Conservation (phyloP, 2,113 vertebrate genomes). For the Phalacrocorax aristotelis region DNA sequence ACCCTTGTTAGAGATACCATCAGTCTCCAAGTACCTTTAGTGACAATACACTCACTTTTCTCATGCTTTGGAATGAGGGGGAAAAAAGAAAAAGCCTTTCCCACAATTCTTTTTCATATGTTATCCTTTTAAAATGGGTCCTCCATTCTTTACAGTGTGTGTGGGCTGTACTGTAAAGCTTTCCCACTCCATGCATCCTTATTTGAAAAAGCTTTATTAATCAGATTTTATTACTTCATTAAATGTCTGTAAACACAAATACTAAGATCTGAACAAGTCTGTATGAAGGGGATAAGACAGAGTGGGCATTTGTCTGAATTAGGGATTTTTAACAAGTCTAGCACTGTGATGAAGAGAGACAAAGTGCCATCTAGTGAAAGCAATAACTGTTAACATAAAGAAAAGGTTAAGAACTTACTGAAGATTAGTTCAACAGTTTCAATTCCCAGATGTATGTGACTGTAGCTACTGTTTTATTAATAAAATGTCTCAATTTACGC, state of each 20-base stretch:
- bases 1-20: background rate
- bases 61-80: background rate
- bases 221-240: background rate
- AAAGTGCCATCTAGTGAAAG: conserved; percentile 44
- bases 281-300: background rate
- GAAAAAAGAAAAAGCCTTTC: background rate
- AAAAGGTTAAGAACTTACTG: background rate
- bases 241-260: conserved; percentile 1
- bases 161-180: background rate
- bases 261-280: background rate
- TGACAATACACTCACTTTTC: background rate
- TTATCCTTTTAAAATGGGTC: background rate
- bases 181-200: background rate
- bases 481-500: background rate
- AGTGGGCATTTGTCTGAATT: background rate
- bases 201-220: background rate
- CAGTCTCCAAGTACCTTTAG: background rate
- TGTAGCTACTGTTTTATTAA: background rate
- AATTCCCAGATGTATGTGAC: background rate
- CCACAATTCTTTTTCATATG: background rate
- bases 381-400: background rate
- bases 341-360: background rate
- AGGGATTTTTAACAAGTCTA: background rate
- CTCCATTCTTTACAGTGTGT: background rate
- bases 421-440: background rate